Evolutionary conservation across 2,888 invertebrate genomes (phyloP).

Genomic region (Iselma pallidipennis): DNA sequence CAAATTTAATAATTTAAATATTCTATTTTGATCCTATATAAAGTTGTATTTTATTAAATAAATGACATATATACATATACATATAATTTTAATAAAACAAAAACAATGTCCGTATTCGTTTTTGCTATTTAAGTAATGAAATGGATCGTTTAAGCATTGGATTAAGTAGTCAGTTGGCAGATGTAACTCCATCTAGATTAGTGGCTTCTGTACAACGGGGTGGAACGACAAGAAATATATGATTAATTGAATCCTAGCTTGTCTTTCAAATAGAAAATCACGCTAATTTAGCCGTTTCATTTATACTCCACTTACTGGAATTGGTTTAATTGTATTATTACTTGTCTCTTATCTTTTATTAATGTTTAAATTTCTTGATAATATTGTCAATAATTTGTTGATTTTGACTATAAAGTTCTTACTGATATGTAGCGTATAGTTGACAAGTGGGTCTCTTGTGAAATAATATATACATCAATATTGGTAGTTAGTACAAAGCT

Average conservation of each 20-base stretch:
- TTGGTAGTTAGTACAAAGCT: constrained; percentile 35
- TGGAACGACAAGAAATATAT: constrained; percentile 50
- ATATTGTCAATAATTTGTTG: constrained; percentile 28
- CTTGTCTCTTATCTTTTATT: neutral
- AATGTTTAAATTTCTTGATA: neutral
- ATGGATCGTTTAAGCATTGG: constrained; percentile 45
- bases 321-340: constrained; percentile 25
- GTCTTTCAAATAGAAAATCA: constrained; percentile 38
- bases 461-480: constrained; percentile 43
- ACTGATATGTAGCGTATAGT: constrained; percentile 34
- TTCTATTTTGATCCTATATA: no score
- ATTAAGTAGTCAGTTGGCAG: constrained; percentile 48
- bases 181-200: constrained; percentile 49
- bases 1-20: no score
- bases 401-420: constrained; percentile 32
- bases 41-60: neutral
- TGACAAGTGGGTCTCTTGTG: constrained; percentile 43
- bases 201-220: constrained; percentile 38
- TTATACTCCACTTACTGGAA: constrained; percentile 29
- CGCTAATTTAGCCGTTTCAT: constrained; percentile 32
- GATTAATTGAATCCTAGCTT: constrained; percentile 46
- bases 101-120: constrained; percentile 6
- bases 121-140: constrained; percentile 38
- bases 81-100: constrained; percentile 27
- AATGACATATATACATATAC: constrained; percentile 1